Conservation (phyloP, 2,113 vertebrate genomes). For the Cisticola juncidis region DNA sequence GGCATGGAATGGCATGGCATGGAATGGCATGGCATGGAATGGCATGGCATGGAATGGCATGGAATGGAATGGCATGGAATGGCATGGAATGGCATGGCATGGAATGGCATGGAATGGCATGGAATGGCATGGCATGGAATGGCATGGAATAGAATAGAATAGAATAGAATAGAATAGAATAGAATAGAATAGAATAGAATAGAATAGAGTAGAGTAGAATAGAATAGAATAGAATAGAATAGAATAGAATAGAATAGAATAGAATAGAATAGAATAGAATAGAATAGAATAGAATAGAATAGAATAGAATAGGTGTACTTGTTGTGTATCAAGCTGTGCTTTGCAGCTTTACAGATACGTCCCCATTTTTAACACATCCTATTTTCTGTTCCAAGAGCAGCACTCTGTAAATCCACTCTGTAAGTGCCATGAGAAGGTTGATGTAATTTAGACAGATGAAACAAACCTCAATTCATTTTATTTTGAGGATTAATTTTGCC, state of each 20-base stretch:
- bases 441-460: background rate
- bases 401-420: background rate
- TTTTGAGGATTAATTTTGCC: background rate
- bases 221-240: background rate
- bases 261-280: background rate
- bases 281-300: background rate
- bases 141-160: background rate
- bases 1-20: background rate
- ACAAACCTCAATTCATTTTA: background rate
- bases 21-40: no score
- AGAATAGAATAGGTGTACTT: background rate
- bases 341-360: background rate
- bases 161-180: background rate
- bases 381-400: background rate
- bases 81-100: background rate
- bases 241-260: background rate
- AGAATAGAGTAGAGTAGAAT: background rate
- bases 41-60: background rate
- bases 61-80: background rate
- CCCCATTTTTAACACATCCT: background rate
- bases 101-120: background rate
- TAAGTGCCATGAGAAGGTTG: background rate
- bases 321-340: background rate
- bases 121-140: no score
- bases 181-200: background rate